Base-by-base conservation (phyloP, 2,113 vertebrate species). In the Dicaeum eximium region DNA sequence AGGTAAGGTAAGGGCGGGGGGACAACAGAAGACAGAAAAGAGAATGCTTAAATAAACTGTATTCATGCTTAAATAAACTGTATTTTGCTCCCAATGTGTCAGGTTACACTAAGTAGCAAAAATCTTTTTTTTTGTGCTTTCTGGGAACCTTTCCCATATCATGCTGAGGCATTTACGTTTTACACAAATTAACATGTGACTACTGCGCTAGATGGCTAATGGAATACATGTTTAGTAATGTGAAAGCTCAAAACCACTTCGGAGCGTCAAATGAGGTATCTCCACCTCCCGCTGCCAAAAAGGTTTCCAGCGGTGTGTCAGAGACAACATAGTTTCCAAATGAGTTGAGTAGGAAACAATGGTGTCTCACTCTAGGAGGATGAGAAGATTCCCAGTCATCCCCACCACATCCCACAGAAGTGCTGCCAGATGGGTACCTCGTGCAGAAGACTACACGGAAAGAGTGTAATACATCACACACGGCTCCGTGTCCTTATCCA, bases 181-280 rank as follows among this genome's bases (percentile, higher is more conserved):
- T 89, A 87, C 62, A 60, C 31, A 90, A 93, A 88, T 89, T 92
- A 88, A 40, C 31, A 66, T 57, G 61, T 62, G 60, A 93, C 72
- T 89, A 51, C 73, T 79, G 38, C 9, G 12, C 51, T 89, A 37
- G 22, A 90, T 56, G 60, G 66, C 33, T 94, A 95, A 89, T 71
- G 40, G 88, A 94, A 94, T 91, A 67, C 31, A 53, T n/a, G 28
- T 80, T 92, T 88, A 92, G 40, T n/a, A 88, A 93, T 18, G 37
- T 70, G 93, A 92, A 95, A 94, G 18, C 56, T 86, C 51, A 61
- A 85, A 81, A 88, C 37, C 60, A 23, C 40, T 86, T 53, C 35
- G 40, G 58, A 54, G 10, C 30, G 12, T 83, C 69, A 95, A 95
- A 86, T 51, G 45, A 86, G 35, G 71, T 79, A 44, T 51, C 74